Evolutionary conservation across 2,797 vertebrate species (phyloP).

Genomic region (Lycodopsis pacificus): DNA sequence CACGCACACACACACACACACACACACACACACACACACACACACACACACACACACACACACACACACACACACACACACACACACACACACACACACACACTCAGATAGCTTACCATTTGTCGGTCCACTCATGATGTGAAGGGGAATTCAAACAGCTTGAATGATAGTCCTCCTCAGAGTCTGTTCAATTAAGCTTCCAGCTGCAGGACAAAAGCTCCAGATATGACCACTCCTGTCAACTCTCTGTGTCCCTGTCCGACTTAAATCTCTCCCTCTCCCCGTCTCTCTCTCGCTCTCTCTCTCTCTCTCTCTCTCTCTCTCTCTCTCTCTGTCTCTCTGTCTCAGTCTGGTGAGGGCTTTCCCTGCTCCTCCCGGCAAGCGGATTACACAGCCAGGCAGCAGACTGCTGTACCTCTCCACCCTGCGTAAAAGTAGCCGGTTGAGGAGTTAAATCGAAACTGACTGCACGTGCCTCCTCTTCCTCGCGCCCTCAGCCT

Average conservation of each 20-base stretch:
- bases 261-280: slow-evolving; percentile 39
- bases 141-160: slow-evolving; percentile 5
- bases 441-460: slow-evolving; percentile 41
- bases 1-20: not conserved
- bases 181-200: slow-evolving; percentile 16
- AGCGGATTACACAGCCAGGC: slow-evolving; percentile 57
- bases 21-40: not conserved
- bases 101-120: slow-evolving; percentile 59
- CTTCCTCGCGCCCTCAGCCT: slow-evolving; percentile 28
- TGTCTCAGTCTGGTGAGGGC: slow-evolving; percentile 41
- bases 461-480: slow-evolving; percentile 24
- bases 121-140: slow-evolving; percentile 73
- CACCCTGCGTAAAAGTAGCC: slow-evolving; percentile 54
- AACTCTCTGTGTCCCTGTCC: slow-evolving; percentile 44
- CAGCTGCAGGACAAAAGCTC: slow-evolving; percentile 20
- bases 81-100: not conserved
- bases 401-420: slow-evolving; percentile 43
- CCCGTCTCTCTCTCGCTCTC: slow-evolving; percentile 22
- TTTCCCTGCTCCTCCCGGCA: slow-evolving; percentile 59
- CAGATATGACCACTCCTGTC: slow-evolving; percentile 27
- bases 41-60: not conserved
- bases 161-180: slow-evolving; percentile 11
- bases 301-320: slow-evolving; percentile 32
- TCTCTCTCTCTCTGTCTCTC: slow-evolving; percentile 18
- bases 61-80: slow-evolving; percentile 3